Conservation (phyloP, 1,140 invertebrate genomes). For the Zaprionus vittiger region DNA sequence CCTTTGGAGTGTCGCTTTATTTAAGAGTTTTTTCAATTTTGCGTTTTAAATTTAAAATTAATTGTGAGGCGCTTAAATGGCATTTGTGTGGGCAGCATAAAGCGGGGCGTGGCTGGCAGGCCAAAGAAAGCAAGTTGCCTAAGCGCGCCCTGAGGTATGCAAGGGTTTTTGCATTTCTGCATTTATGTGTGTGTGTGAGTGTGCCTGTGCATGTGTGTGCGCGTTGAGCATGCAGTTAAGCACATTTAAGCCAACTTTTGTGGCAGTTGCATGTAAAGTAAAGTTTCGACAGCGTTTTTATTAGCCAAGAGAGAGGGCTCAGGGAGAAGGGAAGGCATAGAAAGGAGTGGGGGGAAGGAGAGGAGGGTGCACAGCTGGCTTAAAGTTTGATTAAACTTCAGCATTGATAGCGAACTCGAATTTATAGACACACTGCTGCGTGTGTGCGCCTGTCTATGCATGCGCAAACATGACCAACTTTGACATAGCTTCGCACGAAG, state of each 20-base stretch:
- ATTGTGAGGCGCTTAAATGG: neutral
- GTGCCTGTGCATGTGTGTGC: constrained; percentile 6
- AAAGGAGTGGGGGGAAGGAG: neutral
- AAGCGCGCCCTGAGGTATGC: constrained; percentile 60
- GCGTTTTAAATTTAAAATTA: neutral
- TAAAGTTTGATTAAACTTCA: constrained; percentile 78
- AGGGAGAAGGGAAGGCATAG: neutral
- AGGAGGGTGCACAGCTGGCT: constrained; percentile 23
- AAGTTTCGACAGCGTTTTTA: constrained; percentile 40
- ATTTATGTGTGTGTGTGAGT: constrained; percentile 4
- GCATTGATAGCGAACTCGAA: constrained; percentile 55
- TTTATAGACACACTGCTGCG: constrained; percentile 34
- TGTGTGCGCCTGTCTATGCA: constrained; percentile 21
- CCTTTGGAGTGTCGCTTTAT: constrained; percentile 8
- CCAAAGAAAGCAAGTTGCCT: neutral
- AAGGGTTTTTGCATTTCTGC: constrained; percentile 32
- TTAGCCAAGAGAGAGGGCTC: constrained; percentile 4
- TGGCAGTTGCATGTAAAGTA: constrained; percentile 39
- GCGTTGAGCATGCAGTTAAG: neutral
- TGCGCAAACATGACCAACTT: constrained; percentile 51
- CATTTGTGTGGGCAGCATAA: neutral
- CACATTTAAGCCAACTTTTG: constrained; percentile 25
- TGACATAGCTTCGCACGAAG: constrained; percentile 44
- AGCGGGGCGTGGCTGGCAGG: neutral
- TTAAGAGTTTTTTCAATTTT: neutral